These are phyloP conservation scores for Elysia chlorotica DNA, from an alignment of 1,140 invertebrate genomes.

Conservation along the genomic window DNA sequence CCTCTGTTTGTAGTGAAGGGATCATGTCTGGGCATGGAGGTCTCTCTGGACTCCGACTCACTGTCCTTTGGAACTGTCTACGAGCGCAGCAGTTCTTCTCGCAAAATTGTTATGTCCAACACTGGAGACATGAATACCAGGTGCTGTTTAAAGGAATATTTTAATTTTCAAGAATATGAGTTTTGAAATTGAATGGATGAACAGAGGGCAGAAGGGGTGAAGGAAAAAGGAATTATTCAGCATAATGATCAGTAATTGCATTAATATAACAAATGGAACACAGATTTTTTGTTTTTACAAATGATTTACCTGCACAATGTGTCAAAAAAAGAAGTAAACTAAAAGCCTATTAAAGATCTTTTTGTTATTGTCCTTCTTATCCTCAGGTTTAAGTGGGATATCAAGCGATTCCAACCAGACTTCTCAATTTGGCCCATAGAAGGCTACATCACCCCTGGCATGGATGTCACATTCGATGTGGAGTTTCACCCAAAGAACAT, in stretches of 20 bases:
- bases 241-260: too few relatives aligned
- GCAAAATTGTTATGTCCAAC: slow-evolving; percentile 60
- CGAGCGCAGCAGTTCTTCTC: slow-evolving; percentile 52
- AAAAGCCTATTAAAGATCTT: too few relatives aligned
- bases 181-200: too few relatives aligned
- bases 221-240: too few relatives aligned
- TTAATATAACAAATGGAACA: too few relatives aligned
- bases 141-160: too few relatives aligned
- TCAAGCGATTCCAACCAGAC: slow-evolving; percentile 56
- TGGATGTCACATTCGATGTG: slow-evolving; percentile 61
- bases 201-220: too few relatives aligned
- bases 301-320: too few relatives aligned
- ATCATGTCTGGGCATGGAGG: slow-evolving; percentile 59
- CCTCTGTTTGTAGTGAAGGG: slow-evolving; percentile 59
- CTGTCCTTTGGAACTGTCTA: slow-evolving; percentile 60
- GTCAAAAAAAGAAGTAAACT: too few relatives aligned
- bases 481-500: slow-evolving; percentile 57
- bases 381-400: slow-evolving; percentile 59
- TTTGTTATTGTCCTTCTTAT: too few relatives aligned
- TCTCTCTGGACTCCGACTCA: slow-evolving; percentile 54
- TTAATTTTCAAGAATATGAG: too few relatives aligned
- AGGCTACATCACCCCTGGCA: slow-evolving; percentile 61
- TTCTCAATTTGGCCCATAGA: slow-evolving; percentile 58
- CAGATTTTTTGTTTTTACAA: too few relatives aligned
- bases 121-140: slow-evolving; percentile 61